A percentile compares a stretch with the other conserved stretches of the same genome.
These are phyloP conservation scores for Notothenia rossii DNA, from an alignment of 2,113 vertebrate species.

Conservation along the genomic window DNA sequence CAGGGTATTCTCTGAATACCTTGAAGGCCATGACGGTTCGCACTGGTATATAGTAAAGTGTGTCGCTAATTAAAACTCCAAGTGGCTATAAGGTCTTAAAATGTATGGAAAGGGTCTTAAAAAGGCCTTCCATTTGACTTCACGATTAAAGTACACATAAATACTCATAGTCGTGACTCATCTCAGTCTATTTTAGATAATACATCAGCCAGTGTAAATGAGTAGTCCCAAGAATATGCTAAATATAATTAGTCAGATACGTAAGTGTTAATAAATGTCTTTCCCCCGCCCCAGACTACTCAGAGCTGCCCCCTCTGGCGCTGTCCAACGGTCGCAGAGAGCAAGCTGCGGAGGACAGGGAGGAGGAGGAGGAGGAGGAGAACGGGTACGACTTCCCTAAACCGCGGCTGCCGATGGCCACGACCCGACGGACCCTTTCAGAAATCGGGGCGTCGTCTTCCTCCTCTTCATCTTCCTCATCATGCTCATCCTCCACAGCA, in stretches of 20 bases:
- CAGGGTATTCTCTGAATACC: too few relatives aligned
- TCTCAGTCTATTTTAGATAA: not conserved
- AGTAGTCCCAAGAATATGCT: not conserved
- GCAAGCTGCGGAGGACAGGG: constrained; percentile 56
- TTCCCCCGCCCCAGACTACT: constrained; percentile 77
- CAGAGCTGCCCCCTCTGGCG: constrained; percentile 80
- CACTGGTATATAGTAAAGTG: too few relatives aligned
- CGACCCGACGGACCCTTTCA: constrained; percentile 89
- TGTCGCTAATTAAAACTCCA: too few relatives aligned
- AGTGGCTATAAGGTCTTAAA: too few relatives aligned
- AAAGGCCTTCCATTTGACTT: too few relatives aligned
- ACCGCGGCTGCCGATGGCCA: constrained; percentile 79
- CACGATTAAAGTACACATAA: not conserved
- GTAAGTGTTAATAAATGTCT: not conserved
- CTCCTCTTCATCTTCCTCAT: constrained; percentile 76
- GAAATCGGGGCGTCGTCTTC: constrained; percentile 88
- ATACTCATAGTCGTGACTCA: not conserved
- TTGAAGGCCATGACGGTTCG: too few relatives aligned
- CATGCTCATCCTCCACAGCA: constrained; percentile 77
- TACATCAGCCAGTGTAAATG: not conserved
- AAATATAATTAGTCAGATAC: not conserved
- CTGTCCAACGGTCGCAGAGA: constrained; percentile 81
- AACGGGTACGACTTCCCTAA: constrained; percentile 92
- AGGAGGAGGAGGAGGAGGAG: constrained; percentile 91
- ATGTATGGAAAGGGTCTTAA: too few relatives aligned